These are phyloP conservation scores for Phoeniculus purpureus DNA, from an alignment of 2,797 vertebrate species.

Conservation along the genomic window DNA sequence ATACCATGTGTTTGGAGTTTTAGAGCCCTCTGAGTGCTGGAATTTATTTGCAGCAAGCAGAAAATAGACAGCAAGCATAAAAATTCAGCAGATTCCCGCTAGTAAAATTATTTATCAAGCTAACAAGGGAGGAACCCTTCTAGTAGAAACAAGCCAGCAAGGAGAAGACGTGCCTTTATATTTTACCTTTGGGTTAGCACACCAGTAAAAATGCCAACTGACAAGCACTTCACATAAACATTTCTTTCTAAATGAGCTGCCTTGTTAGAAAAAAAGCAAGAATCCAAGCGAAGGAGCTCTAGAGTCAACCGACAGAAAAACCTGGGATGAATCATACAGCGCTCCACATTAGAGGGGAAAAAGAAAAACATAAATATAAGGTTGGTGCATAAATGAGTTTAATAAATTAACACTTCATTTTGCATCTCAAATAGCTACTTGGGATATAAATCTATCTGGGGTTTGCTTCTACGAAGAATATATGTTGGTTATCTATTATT, in stretches of 20 bases:
- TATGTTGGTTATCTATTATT: constrained; percentile 26
- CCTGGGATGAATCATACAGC: constrained; percentile 23
- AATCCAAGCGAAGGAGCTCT: constrained; percentile 65
- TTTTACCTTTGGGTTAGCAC: constrained; percentile 92
- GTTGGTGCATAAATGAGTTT: constrained; percentile 48
- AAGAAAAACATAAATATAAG: constrained; percentile 62
- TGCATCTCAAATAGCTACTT: constrained; percentile 47
- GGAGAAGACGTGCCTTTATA: constrained; percentile 96
- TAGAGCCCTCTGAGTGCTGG: constrained; percentile 91
- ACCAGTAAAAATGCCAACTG: constrained; percentile 87
- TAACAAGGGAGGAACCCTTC: constrained; percentile 91
- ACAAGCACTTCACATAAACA: constrained; percentile 86
- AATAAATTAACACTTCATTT: constrained; percentile 72
- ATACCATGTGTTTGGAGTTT: constrained; percentile 86
- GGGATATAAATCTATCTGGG: not conserved
- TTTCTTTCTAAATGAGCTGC: constrained; percentile 85
- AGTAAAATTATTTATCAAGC: constrained; percentile 99
- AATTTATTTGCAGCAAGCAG: constrained; percentile 96
- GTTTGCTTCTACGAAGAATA: not conserved
- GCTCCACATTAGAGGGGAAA: constrained; percentile 32
- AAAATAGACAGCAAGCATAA: constrained; percentile 96
- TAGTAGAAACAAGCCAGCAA: constrained; percentile 84
- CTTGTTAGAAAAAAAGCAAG: constrained; percentile 77
- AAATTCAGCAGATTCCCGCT: constrained; percentile 94
- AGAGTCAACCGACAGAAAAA: constrained; percentile 67